Evolutionary conservation across 2,888 invertebrate genomes (phyloP), one percentile per base, ranked within the genome.

Genomic region (Ephialtes manifestator): DNA sequence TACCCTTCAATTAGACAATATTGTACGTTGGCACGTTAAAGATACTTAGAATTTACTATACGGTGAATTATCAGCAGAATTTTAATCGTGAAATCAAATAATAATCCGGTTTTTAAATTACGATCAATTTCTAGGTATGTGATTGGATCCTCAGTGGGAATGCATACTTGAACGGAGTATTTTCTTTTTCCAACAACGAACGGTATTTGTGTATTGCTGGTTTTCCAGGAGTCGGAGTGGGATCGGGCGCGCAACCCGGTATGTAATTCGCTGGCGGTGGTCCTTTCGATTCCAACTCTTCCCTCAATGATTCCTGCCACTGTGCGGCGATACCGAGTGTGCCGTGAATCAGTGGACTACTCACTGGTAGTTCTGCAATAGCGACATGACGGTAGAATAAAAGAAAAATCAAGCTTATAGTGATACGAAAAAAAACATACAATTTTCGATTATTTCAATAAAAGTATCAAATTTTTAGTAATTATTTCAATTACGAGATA

Each of bases 191-290:
- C 88, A 99, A 94, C 67, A 99, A 95, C 91, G 98, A 97, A 90
- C 98, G 96, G 94, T 99, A 99, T 94, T 99, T 99, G 92, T 98
- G 97, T 89, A 98, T 97, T 63, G 98, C 97, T 39, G 98, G 97
- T n/a, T 97, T 93, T 39, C 94, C 94, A 20, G 94, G 94, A 4
- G 92, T 92, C 24, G 93, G 93, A 39, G 93, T 95, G 86, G 96
- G 97, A 92, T 98, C 98, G 4, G 98, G 96, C 93, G 97, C 97
- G 93, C 98, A 98, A 43, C 98, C 98, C 10, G 99, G 98, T 90
- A 99, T 98, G 94, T 97, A 99, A 94, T 98, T 97, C 0, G 95
- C 95, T 0, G 98, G 97, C 2, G 98, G 96, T n/a, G 98, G 96
- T 5, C 96, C 96, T 85, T 97, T 96, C 0, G 96, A 93, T 89